Evolutionary conservation across 2,113 vertebrate genomes (phyloP), one percentile per base, ranked within the genome.

Genomic region (Oncorhynchus masou): DNA sequence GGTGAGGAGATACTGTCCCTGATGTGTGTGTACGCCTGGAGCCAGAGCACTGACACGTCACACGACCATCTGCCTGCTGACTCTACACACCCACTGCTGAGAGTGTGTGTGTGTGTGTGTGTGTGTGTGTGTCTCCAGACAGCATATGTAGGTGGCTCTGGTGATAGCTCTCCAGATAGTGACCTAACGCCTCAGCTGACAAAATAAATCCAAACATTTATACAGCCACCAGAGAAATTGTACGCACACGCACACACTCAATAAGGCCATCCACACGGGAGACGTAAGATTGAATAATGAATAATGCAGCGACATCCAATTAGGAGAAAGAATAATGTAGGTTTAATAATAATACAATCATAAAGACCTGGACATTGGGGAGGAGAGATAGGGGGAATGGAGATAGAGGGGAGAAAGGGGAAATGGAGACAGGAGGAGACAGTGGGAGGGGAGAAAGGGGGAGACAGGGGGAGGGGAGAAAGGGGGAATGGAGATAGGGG

Each of bases 251-350:
- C 62, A 3, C 48, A 16, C 54, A 5, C 54, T 1, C 54, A 59
- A n/a, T 20, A 68, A 74, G 76, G 70, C 74, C 65, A 73, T 74
- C 19, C 2, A 76, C 73, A 78, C 70, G 74, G 79, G 22, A 80
- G 49, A 22, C 51, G 5, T 80, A 77, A 84, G 59, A 62, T 74
- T 34, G 31, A 34, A 34, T 34, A 34, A 34, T 31, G 64, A 73
- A 90, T 87, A 86, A 87, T 89, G 83, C 22, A 87, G 78, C 12
- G 75, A 60, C 81, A 77, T 77, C 81, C 82, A 86, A 87, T 34
- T 31, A 34, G 31, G 34, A 39, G 34, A 39, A 39, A 9, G 34
- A 39, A 39, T 39, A 8, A 39, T 39, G 34, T 39, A 39, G 6
- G 34, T 2, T 8, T 39, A 39, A 39, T 39, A 39, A 39, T 39